Evolutionary conservation across 2,113 vertebrate species (phyloP), one percentile per base, ranked within the genome.

Genomic region (Numenius arquata): DNA sequence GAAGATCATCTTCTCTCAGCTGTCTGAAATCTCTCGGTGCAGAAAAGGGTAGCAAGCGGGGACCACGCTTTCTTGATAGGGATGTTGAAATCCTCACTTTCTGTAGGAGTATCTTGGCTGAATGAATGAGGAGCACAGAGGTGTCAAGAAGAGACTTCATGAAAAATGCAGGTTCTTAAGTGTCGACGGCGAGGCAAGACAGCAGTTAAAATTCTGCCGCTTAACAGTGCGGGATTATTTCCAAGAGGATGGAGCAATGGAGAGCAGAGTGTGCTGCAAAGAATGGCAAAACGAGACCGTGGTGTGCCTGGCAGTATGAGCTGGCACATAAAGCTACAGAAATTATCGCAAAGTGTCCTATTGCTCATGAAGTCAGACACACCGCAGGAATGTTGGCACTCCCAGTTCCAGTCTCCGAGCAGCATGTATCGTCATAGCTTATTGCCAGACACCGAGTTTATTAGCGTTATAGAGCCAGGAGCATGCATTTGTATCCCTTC

Each of bases 301-400:
- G 47, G 90, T 85, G 85, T 55, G 66, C 81, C 89, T 94, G 92
- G 85, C 85, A 96, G 48, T 11, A 30, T 0, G 2, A 90, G 79
- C 59, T 95, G 92, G 90, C 48, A 0, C 23, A 56, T n/a, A 45
- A 74, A 75, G 58, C 79, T 65, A 34, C 53, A 73, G 84, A 85
- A 94, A 96, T 91, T 87, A 89, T 47, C 87, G 91, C 84, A 70
- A 76, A 94, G 71, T 85, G 63, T 89, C 92, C 82, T 71, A 66
- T 93, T 95, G 84, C 95, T 95, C 82, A 56, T 76, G 50, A 88
- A 95, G 77, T 92, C 84, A 79, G 77, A 68, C 19, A 41, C 80
- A 79, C 94, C 87, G 88, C 66, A 85, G 82, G 77, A 87, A 70
- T 58, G 45, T 41, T 95, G 91, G 76, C 89, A 91, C 34, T 85